Evolutionary conservation across 2,888 invertebrate species (phyloP).

Genomic region (Zelleria hepariella): DNA sequence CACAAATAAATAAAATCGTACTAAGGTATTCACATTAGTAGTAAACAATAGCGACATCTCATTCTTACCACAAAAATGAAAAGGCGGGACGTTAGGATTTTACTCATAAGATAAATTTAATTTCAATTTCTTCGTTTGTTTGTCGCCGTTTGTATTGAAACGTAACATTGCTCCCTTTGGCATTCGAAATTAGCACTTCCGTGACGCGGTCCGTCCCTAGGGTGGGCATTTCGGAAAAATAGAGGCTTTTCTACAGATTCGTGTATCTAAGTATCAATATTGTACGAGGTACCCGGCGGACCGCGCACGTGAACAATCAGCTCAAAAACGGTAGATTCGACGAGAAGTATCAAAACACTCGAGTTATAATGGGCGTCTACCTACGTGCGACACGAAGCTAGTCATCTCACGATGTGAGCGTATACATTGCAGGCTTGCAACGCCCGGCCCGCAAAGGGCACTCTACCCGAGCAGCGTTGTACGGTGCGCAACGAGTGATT

Average conservation of each 20-base stretch:
- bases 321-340: conserved; percentile 39
- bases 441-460: conserved; percentile 7
- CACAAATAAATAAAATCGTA: conserved; percentile 72
- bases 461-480: conserved; percentile 32
- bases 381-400: conserved; percentile 17
- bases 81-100: conserved; percentile 58
- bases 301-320: conserved; percentile 26
- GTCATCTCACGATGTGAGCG: conserved; percentile 17
- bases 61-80: conserved; percentile 59
- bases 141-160: conserved; percentile 36
- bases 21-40: conserved; percentile 66
- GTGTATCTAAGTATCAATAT: conserved; percentile 5
- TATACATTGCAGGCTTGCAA: conserved; percentile 28
- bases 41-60: conserved; percentile 62
- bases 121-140: conserved; percentile 41
- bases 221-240: conserved; percentile 27
- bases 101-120: conserved; percentile 51
- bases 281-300: conserved; percentile 35
- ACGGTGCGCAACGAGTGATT: conserved; percentile 40
- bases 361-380: conserved; percentile 28
- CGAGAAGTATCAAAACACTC: conserved; percentile 45
- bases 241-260: conserved; percentile 13
- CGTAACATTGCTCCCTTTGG: conserved; percentile 46
- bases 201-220: conserved; percentile 36
- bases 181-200: conserved; percentile 33